Conservation (phyloP, 2,888 invertebrate species). For the Lasioglossum leucozonium region DNA sequence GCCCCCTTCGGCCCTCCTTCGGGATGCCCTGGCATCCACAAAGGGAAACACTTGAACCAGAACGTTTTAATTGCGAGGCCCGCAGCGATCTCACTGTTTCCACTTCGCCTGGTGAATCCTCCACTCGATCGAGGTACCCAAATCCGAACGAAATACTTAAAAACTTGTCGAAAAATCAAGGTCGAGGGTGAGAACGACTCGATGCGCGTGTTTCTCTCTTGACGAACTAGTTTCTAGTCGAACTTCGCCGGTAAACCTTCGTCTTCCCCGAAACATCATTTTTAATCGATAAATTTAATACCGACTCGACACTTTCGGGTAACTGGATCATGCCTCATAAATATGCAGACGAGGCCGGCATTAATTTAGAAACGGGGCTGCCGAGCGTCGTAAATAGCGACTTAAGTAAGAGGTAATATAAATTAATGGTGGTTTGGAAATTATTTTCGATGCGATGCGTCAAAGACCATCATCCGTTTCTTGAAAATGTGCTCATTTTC, state of each 20-base stretch:
- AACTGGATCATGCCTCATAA: constrained; percentile 25
- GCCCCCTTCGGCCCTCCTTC: constrained; percentile 61
- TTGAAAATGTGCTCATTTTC: background rate
- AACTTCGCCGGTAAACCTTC: constrained; percentile 4
- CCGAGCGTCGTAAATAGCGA: constrained; percentile 1
- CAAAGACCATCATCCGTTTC: background rate
- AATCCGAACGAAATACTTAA: constrained; percentile 67
- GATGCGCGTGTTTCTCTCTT: constrained; percentile 33
- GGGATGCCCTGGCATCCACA: constrained; percentile 69
- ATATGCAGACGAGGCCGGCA: constrained; percentile 43
- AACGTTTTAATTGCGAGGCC: constrained; percentile 83
- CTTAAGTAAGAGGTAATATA: background rate
- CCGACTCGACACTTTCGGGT: constrained; percentile 59
- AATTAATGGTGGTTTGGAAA: constrained; percentile 13
- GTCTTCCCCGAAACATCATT: constrained; percentile 47
- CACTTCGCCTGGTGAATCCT: constrained; percentile 74
- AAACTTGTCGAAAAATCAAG: constrained; percentile 68
- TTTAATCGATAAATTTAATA: constrained; percentile 80
- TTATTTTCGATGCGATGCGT: background rate
- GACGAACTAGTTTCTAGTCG: constrained; percentile 21
- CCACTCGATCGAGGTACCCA: constrained; percentile 50
- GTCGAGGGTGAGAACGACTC: constrained; percentile 60
- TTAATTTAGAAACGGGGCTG: constrained; percentile 44
- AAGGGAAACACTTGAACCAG: constrained; percentile 82
- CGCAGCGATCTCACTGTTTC: constrained; percentile 79